Percentiles rank a stretch among this genome's conserved stretches.
These are phyloP conservation scores for Vimba vimba DNA, from an alignment of 2,113 vertebrate species.

Conservation along the genomic window DNA sequence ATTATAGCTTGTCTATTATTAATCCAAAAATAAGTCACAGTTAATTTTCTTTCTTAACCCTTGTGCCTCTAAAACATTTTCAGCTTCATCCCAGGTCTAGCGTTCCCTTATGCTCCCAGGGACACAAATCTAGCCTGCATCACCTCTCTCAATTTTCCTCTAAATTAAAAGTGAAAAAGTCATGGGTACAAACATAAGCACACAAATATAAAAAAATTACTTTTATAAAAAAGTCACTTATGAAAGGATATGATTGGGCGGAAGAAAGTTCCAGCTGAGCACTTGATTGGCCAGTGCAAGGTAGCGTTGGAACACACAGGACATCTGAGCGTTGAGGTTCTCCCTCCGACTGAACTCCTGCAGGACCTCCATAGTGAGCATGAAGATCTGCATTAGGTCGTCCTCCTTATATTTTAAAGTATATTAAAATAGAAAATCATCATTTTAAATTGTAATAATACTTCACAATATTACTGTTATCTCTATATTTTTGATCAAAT, in stretches of 20 bases:
- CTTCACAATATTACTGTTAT: too few relatives aligned
- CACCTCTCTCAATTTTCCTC: not conserved
- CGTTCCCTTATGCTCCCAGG: not conserved
- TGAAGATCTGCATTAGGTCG: conserved; percentile 92
- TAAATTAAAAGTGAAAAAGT: not conserved
- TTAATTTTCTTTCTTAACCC: conserved; percentile 3
- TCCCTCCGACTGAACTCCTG: conserved; percentile 96
- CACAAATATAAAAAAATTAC: not conserved
- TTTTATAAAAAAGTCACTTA: not conserved
- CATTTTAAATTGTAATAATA: too few relatives aligned
- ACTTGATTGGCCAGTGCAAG: conserved; percentile 97
- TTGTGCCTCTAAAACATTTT: not conserved
- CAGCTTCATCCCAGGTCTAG: not conserved
- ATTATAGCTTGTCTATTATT: conserved; percentile 19
- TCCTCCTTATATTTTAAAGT: conserved; percentile 78
- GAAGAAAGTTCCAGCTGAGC: conserved; percentile 99
- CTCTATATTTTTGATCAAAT: too few relatives aligned
- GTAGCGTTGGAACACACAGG: conserved; percentile 97
- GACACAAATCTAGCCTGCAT: not conserved
- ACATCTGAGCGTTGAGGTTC: conserved; percentile 96
- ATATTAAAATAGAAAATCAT: too few relatives aligned
- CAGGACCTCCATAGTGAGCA: conserved; percentile 95
- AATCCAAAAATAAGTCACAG: conserved; percentile 18
- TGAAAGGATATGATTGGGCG: conserved; percentile 98
- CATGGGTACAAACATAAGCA: not conserved